These are phyloP conservation scores for Scaptomyza polygonia DNA, from an alignment of 2,888 invertebrate genomes.

Conservation along the genomic window DNA sequence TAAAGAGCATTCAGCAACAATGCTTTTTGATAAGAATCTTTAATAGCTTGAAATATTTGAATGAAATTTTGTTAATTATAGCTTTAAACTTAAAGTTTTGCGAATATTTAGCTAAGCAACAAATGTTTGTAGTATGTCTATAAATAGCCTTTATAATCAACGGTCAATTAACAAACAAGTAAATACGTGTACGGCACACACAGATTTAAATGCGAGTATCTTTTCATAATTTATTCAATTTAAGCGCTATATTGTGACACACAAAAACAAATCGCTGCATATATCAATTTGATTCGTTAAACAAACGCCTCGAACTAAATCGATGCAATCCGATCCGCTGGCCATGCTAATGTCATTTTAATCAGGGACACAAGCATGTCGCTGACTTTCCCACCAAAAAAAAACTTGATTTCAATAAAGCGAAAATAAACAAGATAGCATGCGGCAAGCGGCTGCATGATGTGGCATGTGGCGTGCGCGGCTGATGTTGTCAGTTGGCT, in stretches of 20 bases:
- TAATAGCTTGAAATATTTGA: too few species aligned
- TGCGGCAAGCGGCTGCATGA: slow-evolving; percentile 23
- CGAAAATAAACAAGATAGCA: slow-evolving; percentile 42
- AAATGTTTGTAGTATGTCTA: too few species aligned
- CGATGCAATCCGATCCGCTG: slow-evolving; percentile 15
- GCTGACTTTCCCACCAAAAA: neutral
- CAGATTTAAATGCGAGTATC: neutral
- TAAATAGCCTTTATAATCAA: slow-evolving; percentile 40
- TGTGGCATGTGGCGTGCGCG: slow-evolving; percentile 17
- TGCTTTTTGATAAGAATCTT: too few species aligned
- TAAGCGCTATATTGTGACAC: slow-evolving; percentile 46
- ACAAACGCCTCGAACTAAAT: slow-evolving; percentile 35
- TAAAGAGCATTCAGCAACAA: neutral
- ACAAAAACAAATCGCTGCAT: slow-evolving; percentile 52
- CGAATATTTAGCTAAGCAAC: neutral
- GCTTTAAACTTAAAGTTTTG: neutral
- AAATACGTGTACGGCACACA: slow-evolving; percentile 24
- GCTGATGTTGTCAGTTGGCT: slow-evolving; percentile 50
- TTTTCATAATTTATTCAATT: slow-evolving; percentile 59
- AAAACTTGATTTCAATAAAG: slow-evolving; percentile 56
- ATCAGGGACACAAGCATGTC: slow-evolving; percentile 36
- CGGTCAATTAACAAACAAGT: slow-evolving; percentile 58
- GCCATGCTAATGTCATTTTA: slow-evolving; percentile 59
- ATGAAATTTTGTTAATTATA: too few species aligned
- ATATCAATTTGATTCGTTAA: slow-evolving; percentile 56